A percentile compares a stretch with the other conserved stretches of the same genome.
Evolutionary conservation across 2,113 vertebrate species (phyloP).

Genomic region (Bubalus kerabau): DNA sequence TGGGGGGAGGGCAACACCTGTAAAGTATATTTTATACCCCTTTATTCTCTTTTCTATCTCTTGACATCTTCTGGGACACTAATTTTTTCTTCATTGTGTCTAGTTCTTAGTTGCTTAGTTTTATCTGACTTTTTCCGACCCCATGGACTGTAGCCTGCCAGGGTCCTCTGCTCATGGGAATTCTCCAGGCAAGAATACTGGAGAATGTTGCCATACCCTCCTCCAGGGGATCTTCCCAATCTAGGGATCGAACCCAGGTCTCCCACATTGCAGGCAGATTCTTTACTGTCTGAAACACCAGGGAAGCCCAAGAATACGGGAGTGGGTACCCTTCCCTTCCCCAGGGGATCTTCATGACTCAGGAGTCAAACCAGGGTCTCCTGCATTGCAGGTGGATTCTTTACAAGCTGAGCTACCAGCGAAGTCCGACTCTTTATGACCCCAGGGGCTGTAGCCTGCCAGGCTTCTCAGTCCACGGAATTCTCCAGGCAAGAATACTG

Average conservation of each 20-base stretch:
- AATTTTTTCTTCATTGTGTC: background rate
- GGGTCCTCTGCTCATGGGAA: background rate
- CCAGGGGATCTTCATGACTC: background rate
- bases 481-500: background rate
- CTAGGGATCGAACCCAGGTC: background rate
- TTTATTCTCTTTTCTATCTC: background rate
- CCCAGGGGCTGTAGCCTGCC: background rate
- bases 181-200: background rate
- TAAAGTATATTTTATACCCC: background rate
- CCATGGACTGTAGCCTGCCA: background rate
- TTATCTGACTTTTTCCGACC: background rate
- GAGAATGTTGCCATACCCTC: background rate
- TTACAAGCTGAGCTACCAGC: background rate
- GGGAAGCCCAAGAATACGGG: background rate
- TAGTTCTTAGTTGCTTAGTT: background rate
- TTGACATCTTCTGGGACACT: background rate
- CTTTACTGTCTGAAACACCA: background rate
- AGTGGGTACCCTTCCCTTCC: background rate
- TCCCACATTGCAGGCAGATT: background rate
- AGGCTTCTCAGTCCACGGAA: background rate
- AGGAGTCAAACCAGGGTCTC: background rate
- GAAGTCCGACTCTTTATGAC: background rate
- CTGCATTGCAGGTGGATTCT: background rate
- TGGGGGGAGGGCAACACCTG: background rate
- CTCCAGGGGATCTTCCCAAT: background rate